Percentiles rank a stretch among this genome's conserved stretches.
These are phyloP conservation scores for Calypte anna DNA, from an alignment of 2,113 vertebrate species.

Conservation along the genomic window DNA sequence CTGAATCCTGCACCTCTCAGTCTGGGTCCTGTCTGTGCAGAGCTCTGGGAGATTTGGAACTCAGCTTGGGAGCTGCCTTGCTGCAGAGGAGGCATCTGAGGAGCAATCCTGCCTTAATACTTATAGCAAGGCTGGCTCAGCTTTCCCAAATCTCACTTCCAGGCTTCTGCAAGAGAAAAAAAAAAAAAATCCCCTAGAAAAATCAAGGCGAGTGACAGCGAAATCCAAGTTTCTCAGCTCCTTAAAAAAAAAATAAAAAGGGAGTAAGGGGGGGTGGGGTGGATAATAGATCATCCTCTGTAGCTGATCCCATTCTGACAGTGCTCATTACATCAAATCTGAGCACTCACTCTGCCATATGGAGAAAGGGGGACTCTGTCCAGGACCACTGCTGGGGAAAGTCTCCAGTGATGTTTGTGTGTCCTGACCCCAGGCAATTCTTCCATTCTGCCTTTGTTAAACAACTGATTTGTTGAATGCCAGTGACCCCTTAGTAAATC, in stretches of 20 bases:
- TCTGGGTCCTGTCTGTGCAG: accelerated
- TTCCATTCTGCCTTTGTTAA: not conserved
- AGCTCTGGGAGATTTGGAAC: not conserved
- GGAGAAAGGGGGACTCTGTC: not conserved
- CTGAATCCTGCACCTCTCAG: not conserved
- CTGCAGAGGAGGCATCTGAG: accelerated
- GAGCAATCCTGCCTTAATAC: not conserved
- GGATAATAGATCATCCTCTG: not conserved
- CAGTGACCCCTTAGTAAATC: not conserved
- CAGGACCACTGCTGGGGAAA: not conserved
- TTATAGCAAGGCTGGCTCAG: not conserved
- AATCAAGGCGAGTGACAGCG: not conserved
- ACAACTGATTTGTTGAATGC: not conserved
- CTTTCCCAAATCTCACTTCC: not conserved
- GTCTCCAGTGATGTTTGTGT: not conserved
- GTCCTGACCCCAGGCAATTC: not conserved
- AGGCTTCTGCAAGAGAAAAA: not conserved
- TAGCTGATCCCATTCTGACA: constrained; percentile 15
- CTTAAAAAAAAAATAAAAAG: not conserved
- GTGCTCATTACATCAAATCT: not conserved
- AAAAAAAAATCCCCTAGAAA: not conserved
- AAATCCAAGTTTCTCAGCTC: not conserved
- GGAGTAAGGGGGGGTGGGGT: not conserved
- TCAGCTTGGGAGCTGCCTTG: not conserved
- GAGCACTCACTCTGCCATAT: not conserved